phyloP scores from a whole-genome alignment of 1,140 invertebrate genomes.

The Monomorium pharaonis region DNA sequence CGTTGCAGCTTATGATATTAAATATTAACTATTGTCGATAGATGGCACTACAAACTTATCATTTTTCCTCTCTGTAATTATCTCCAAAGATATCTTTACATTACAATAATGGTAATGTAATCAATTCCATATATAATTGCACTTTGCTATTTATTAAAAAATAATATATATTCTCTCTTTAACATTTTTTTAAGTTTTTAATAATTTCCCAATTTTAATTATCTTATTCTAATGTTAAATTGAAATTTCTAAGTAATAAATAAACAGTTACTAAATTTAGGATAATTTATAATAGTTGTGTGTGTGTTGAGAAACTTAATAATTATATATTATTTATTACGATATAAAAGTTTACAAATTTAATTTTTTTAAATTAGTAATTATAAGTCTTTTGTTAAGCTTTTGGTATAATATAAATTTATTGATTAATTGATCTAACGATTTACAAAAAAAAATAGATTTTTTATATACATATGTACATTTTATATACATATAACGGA shows the following conservation, averaged over 20 bases:
- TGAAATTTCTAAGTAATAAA: background rate
- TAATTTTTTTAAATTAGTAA: background rate
- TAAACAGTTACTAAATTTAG: background rate
- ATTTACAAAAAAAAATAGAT: background rate
- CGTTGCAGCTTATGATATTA: background rate
- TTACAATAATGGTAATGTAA: background rate
- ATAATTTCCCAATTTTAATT: background rate
- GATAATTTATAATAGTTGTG: background rate
- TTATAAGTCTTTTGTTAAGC: background rate
- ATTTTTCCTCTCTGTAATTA: background rate
- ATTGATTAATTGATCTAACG: no score
- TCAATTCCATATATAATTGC: background rate
- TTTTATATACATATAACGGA: no score
- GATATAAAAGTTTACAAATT: background rate
- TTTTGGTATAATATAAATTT: background rate
- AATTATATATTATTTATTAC: background rate
- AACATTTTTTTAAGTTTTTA: background rate
- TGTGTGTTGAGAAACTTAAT: background rate
- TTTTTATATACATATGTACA: background rate
- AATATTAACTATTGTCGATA: slow-evolving; percentile 17
- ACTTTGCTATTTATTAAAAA: background rate
- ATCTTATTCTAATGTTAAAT: background rate
- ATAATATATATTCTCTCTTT: background rate
- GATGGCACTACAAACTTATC: slow-evolving; percentile 17
- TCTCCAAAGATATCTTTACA: background rate